Evolutionary conservation across 2,113 vertebrate genomes (phyloP), one percentile per base, ranked within the genome.

Genomic region (Hystrix brachyura): DNA sequence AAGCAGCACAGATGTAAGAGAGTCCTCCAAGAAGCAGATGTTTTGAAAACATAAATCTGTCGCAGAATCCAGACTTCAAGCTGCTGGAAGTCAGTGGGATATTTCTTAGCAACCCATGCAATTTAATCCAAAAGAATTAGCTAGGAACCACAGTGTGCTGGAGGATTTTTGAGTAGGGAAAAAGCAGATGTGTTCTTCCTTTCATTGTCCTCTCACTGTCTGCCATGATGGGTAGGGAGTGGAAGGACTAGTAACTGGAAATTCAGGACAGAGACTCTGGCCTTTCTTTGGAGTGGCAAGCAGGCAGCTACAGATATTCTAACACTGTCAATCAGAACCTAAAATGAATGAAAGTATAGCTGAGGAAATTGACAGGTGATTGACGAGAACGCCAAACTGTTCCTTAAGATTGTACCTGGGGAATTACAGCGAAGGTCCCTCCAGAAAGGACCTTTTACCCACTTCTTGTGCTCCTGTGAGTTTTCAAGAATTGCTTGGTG

Each of bases 21-120:
- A 2, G 4, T 57, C 43, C 67, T 69, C 76, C 38, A 67, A 38
- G 29, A 80, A 65, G 21, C 53, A 69, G 34, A 1, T 27, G 19
- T 38, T 82, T 90, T 90, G 29, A 82, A 82, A n/a, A n/a, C n/a
- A 43, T 0, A 46, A 87, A 53, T 76, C 76, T 78, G 74, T 87
- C 76, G 7, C 85, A 38, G 43, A 81, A 95, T 74, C 59, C 27
- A 46, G 29, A 59, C 51, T 88, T 65, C 48, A 92, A 60, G 93
- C 27, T 67, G 43, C 64, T 67, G 60, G 14, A 27, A 87, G 27
- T 90, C 57, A n/a, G 51, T 38, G 34, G 43, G 65, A 34, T 91
- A 55, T 95, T 87, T 93, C 43, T 83, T 92, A 83, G 87, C 93
- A 46, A 78, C n/a, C 79, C 5, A 53, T 34, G 17, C 53, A 76